Evolutionary conservation across 2,888 invertebrate species (phyloP), one percentile per base, ranked within the genome.

Genomic region (Trissolcus brochymenae): DNA sequence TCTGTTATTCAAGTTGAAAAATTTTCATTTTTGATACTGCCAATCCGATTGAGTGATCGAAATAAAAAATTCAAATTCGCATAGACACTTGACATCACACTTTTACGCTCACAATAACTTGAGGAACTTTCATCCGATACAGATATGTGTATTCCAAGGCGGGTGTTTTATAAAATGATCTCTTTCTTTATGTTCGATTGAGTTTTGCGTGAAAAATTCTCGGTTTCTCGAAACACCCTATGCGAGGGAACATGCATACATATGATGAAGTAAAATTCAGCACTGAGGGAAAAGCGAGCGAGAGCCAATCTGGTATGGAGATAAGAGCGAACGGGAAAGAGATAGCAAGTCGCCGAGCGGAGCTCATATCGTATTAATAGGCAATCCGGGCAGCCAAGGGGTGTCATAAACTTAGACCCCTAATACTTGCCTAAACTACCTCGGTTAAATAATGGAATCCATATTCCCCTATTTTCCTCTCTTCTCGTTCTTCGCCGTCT

Each of bases 281-380:
- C 75, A 54, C 67, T 55, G 53, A 54, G 72, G 76, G 76, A 73
- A 68, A 76, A 56, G 80, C 72, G 76, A 79, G 77, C 72, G 72
- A 80, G 80, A 50, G 43, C 29, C 25, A 41, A 79, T 70, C 68
- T 14, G 21, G 54, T 11, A 54, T 53, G 19, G 53, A 53, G 51
- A 62, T 11, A 21, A 55, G 73, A 76, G 78, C 79, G 80, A 80
- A 78, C 49, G 62, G 74, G 60, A 72, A 66, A 51, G 61, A 80
- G 72, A 62, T 64, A 73, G 78, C 70, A 65, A 78, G 81, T 79
- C 81, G 79, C 79, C 82, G 84, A 84, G 84, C 85, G 83, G 82
- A 85, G 84, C 89, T 89, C 89, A 89, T 89, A 89, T 89, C 88
- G 88, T 89, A 89, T 89, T 89, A 89, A 89, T 89, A 88, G 89